Evolutionary conservation across 2,797 vertebrate species (phyloP).

Genomic region (Eulemur coronatus): DNA sequence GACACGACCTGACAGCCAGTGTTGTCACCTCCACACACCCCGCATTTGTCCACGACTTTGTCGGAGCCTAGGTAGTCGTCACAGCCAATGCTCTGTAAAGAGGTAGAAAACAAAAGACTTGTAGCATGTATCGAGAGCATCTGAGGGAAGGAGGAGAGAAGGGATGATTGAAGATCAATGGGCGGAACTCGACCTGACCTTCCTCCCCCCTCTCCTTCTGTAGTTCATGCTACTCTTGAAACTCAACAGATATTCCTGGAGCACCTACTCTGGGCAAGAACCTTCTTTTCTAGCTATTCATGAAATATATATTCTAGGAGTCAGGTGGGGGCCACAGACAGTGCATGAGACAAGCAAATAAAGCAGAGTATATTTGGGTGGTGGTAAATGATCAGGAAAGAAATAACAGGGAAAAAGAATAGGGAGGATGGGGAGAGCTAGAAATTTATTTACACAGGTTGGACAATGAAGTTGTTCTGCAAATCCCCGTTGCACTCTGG

Average conservation of each 20-base stretch:
- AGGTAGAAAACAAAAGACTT: constrained; percentile 51
- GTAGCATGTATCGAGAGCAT: background rate
- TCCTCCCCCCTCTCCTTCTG: background rate
- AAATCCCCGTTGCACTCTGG: background rate
- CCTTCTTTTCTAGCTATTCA: background rate
- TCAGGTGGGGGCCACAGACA: background rate
- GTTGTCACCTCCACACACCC: constrained; percentile 97
- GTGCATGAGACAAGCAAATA: background rate
- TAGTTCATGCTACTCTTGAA: background rate
- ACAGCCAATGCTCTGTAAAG: constrained; percentile 93
- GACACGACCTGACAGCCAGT: constrained; percentile 93
- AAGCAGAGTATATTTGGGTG: background rate
- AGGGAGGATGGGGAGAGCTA: background rate
- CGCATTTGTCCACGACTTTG: constrained; percentile 94
- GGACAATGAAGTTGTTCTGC: background rate
- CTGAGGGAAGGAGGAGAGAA: background rate
- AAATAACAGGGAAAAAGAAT: background rate
- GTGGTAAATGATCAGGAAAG: background rate
- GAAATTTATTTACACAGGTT: background rate
- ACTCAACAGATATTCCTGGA: background rate
- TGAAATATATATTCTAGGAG: background rate
- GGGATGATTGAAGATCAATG: rapidly evolving
- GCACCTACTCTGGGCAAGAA: background rate
- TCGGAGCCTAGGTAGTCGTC: constrained; percentile 95
- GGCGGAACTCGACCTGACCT: background rate